Conservation (phyloP, 2,113 vertebrate genomes). For the Antigone vipio region DNA sequence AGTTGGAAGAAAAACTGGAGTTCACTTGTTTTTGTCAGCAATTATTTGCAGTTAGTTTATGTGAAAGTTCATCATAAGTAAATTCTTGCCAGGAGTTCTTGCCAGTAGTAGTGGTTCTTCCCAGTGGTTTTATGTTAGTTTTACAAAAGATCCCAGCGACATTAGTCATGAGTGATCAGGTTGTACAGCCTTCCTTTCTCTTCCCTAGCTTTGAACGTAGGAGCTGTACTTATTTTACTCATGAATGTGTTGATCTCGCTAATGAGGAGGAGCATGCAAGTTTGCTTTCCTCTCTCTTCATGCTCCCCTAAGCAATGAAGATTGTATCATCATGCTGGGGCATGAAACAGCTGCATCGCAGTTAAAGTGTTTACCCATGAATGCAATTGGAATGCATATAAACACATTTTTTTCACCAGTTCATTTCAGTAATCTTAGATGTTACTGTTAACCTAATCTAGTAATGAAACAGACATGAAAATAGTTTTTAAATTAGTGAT, state of each 20-base stretch:
- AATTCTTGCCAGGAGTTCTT: background rate
- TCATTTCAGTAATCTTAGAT: background rate
- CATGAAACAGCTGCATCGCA: background rate
- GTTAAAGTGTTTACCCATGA: background rate
- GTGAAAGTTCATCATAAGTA: background rate
- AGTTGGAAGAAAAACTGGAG: background rate
- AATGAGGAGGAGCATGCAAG: background rate
- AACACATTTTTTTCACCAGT: background rate
- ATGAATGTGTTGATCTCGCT: background rate
- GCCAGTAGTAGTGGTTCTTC: background rate
- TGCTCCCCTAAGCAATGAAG: background rate
- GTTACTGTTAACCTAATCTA: background rate
- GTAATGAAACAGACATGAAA: background rate
- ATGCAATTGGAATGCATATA: background rate
- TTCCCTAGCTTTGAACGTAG: background rate
- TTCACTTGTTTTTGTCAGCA: background rate
- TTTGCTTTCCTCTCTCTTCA: background rate
- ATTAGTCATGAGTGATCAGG: background rate
- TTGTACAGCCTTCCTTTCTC: background rate
- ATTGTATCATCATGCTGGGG: background rate
- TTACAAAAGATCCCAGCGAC: accelerated
- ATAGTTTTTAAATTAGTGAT: background rate
- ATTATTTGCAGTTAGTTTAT: background rate
- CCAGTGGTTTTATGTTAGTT: background rate
- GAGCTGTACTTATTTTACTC: background rate